phyloP scores from a whole-genome alignment of 2,797 vertebrate genomes.

The Yasuhikotakia modesta region DNA sequence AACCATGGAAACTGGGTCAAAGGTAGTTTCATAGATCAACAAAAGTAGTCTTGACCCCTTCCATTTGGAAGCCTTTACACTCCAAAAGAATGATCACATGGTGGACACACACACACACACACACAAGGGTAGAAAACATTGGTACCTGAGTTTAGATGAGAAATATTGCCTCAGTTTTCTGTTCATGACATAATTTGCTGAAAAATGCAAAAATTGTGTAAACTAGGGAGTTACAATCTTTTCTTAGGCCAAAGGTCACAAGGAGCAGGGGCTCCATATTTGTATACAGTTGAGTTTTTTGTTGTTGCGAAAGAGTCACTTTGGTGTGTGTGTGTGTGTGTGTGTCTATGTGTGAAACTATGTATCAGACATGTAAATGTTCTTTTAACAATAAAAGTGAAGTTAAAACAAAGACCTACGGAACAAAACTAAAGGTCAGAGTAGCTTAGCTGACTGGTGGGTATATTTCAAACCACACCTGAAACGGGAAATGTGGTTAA shows the following conservation, averaged over 20 bases:
- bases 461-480: conserved; percentile 12
- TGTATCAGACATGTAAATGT: not conserved
- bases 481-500: conserved; percentile 35
- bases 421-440: conserved; percentile 56
- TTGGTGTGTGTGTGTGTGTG: too few relatives aligned
- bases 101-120: not conserved
- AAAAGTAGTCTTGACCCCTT: conserved; percentile 18
- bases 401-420: conserved; percentile 40
- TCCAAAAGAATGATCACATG: not conserved
- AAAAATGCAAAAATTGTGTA: not conserved
- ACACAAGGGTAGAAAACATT: conserved; percentile 15
- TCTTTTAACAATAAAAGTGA: conserved; percentile 51
- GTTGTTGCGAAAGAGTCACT: not conserved
- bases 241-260: not conserved
- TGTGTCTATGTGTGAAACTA: conserved; percentile 25
- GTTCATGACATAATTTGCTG: not conserved
- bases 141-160: not conserved
- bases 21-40: conserved; percentile 4
- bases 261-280: not conserved
- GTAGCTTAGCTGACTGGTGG: not conserved
- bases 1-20: conserved; percentile 27
- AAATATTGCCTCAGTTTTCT: not conserved
- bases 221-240: not conserved
- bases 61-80: not conserved
- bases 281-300: not conserved